Conservation (phyloP, 2,888 invertebrate genomes). For the Orthonevra nobilis region DNA sequence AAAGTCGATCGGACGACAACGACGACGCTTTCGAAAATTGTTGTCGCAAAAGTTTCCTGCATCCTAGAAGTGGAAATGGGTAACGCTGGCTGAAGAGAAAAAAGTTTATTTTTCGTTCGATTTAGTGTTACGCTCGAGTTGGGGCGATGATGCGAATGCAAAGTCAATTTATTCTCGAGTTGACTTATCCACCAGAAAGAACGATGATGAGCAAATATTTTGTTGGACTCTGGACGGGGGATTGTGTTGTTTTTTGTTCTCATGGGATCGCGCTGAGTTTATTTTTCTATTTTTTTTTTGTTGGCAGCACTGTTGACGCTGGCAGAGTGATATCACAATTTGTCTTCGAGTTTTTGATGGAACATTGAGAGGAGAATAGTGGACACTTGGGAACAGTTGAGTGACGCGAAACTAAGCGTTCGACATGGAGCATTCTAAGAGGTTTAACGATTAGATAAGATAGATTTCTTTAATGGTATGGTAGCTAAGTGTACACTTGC, state of each 20-base stretch:
- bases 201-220: slow-evolving; percentile 59
- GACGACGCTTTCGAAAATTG: slow-evolving; percentile 68
- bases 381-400: slow-evolving; percentile 31
- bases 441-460: too few species aligned
- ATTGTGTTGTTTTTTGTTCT: slow-evolving; percentile 2
- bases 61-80: neutral
- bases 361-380: slow-evolving; percentile 13
- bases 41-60: slow-evolving; percentile 34
- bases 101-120: slow-evolving; percentile 70
- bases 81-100: slow-evolving; percentile 3
- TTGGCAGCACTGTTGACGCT: slow-evolving; percentile 52
- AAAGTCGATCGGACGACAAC: slow-evolving; percentile 67
- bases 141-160: slow-evolving; percentile 70
- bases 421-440: slow-evolving; percentile 36
- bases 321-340: slow-evolving; percentile 66
- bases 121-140: slow-evolving; percentile 69
- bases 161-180: slow-evolving; percentile 69
- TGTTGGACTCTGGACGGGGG: neutral
- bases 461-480: too few species aligned
- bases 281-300: too few species aligned
- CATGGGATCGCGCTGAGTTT: too few species aligned
- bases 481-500: too few species aligned
- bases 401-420: slow-evolving; percentile 43
- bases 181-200: slow-evolving; percentile 57
- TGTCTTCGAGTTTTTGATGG: slow-evolving; percentile 62